A percentile compares a stretch with the other conserved stretches of the same genome.
Conservation (phyloP, 2,113 vertebrate species). For the Scopus umbretta region DNA sequence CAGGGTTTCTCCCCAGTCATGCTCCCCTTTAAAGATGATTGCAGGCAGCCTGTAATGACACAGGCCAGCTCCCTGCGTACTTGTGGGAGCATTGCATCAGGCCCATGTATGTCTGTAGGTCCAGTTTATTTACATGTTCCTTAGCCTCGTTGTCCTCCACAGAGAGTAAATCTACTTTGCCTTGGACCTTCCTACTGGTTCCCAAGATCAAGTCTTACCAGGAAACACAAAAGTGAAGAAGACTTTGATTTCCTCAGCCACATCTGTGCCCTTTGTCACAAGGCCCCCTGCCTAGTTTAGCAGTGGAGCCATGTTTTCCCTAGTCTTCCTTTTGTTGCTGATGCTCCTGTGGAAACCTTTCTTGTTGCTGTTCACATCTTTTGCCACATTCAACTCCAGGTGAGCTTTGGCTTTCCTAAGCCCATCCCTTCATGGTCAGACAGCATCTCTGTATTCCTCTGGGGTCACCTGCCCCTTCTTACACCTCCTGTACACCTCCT, state of each 20-base stretch:
- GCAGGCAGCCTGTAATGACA: background rate
- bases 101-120: background rate
- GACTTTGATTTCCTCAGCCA: background rate
- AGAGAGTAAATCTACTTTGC: background rate
- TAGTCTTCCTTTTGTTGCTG: background rate
- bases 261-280: background rate
- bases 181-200: background rate
- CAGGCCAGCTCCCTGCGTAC: background rate
- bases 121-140: background rate
- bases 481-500: background rate
- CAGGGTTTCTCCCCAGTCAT: background rate
- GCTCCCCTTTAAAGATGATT: background rate
- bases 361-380: background rate
- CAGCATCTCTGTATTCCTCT: background rate
- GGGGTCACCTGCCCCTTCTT: background rate
- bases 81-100: background rate
- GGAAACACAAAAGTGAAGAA: background rate
- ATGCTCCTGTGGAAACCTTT: background rate
- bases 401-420: background rate
- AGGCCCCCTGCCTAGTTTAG: background rate
- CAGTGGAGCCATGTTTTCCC: rapidly evolving
- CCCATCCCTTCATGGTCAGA: background rate
- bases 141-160: background rate
- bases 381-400: background rate
- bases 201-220: background rate